Percentiles rank a stretch among this genome's conserved stretches.
Evolutionary conservation across 2,113 vertebrate species (phyloP).

Genomic region (Noturus placidus): DNA sequence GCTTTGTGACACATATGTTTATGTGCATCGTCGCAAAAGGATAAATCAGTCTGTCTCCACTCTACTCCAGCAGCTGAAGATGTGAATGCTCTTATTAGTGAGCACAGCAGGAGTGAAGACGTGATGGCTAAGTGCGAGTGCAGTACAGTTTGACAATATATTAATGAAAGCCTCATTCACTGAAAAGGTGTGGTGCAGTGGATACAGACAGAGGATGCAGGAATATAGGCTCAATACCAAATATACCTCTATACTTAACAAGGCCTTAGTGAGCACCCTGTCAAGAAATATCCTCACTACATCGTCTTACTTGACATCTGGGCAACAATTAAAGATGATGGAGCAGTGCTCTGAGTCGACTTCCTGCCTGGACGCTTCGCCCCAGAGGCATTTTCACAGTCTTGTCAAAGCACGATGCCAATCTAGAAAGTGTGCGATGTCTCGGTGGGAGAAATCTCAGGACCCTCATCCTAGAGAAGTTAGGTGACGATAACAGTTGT

Average conservation of each 20-base stretch:
- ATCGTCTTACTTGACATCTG: conserved; percentile 13
- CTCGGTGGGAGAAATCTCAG: conserved; percentile 34
- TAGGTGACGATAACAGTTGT: conserved; percentile 27
- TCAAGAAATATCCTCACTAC: conserved; percentile 29
- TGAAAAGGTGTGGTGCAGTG: conserved; percentile 1
- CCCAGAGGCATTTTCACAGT: conserved; percentile 39
- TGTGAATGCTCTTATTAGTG: conserved; percentile 22
- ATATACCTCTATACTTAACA: conserved; percentile 43
- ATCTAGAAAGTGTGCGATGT: conserved; percentile 37
- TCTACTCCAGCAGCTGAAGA: conserved; percentile 19
- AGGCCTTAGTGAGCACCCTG: conserved; percentile 34
- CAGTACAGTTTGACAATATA: conserved; percentile 16
- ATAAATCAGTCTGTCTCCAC: neutral
- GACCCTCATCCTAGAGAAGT: conserved; percentile 18
- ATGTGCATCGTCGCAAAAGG: neutral
- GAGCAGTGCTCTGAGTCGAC: conserved; percentile 1
- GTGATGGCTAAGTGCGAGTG: neutral
- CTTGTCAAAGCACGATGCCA: conserved; percentile 30
- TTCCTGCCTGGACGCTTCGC: conserved; percentile 21
- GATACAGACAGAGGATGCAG: neutral
- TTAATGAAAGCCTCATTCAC: conserved; percentile 5
- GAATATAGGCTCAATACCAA: conserved; percentile 21
- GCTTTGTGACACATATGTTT: neutral
- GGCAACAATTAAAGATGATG: conserved; percentile 34
- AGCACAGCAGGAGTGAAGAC: neutral